Evolutionary conservation across 2,888 invertebrate genomes (phyloP).

Genomic region (Meiosimyza platycephala): DNA sequence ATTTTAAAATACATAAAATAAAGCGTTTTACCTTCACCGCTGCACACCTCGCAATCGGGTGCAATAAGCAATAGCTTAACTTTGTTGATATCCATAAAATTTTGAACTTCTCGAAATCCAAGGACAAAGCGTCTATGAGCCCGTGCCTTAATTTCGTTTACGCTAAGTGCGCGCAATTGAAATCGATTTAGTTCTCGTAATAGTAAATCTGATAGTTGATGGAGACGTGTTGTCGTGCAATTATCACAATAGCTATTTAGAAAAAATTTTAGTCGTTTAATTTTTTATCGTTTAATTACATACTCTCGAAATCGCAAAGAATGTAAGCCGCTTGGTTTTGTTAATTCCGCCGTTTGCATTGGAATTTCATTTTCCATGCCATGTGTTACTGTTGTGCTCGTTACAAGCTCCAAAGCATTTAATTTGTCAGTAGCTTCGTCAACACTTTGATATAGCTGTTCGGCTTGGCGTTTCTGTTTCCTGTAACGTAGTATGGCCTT

Average conservation of each 20-base stretch:
- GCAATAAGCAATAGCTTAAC: constrained; percentile 73
- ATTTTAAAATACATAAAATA: no score
- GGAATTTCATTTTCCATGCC: not conserved
- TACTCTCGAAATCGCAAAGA: constrained; percentile 61
- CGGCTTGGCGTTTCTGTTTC: constrained; percentile 29
- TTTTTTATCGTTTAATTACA: constrained; percentile 15
- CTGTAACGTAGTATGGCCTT: constrained; percentile 52
- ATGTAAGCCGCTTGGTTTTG: constrained; percentile 44
- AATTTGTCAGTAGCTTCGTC: constrained; percentile 9
- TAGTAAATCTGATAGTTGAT: constrained; percentile 67
- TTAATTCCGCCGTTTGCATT: not conserved
- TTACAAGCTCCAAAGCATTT: not conserved
- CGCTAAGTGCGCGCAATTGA: constrained; percentile 72
- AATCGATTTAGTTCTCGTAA: constrained; percentile 71
- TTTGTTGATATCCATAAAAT: constrained; percentile 71
- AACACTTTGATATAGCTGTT: constrained; percentile 17
- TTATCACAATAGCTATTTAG: constrained; percentile 71
- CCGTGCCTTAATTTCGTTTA: constrained; percentile 72
- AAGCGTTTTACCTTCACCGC: constrained; percentile 49
- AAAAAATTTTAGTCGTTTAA: not conserved
- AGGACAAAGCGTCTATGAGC: constrained; percentile 72
- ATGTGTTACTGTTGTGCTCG: no score
- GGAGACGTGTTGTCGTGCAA: constrained; percentile 70
- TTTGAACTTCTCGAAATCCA: constrained; percentile 74
- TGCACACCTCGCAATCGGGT: constrained; percentile 72